phyloP scores from a whole-genome alignment of 2,888 invertebrate species.

The Orthosia incerta region DNA sequence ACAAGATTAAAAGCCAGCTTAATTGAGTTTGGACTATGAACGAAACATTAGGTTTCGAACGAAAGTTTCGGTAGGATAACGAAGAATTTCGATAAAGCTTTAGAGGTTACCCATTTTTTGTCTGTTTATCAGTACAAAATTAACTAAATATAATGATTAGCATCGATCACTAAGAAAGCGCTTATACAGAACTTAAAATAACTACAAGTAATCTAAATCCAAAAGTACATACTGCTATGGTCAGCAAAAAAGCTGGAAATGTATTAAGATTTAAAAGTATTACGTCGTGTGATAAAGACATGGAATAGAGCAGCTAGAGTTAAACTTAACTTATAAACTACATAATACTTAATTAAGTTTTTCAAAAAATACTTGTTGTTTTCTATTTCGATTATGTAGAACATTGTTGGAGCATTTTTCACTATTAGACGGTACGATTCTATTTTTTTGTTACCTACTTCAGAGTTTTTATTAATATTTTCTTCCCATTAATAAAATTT shows the following conservation, averaged over 20 bases:
- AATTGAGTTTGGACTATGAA: background rate
- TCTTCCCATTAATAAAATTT: background rate
- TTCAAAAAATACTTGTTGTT: conserved; percentile 4
- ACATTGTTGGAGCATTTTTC: conserved; percentile 4
- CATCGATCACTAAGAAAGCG: conserved; percentile 43
- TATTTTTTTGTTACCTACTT: background rate
- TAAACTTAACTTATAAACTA: conserved; percentile 27
- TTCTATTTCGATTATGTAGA: conserved; percentile 9
- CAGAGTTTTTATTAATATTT: background rate
- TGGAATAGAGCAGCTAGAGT: background rate
- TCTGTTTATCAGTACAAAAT: conserved; percentile 28
- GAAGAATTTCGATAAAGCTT: background rate
- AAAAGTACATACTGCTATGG: conserved; percentile 4
- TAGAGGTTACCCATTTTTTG: background rate
- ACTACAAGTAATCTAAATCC: background rate
- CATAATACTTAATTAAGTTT: background rate
- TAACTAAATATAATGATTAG: conserved; percentile 50
- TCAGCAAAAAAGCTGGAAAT: conserved; percentile 16
- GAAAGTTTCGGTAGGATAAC: too few relatives aligned
- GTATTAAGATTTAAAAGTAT: conserved; percentile 18
- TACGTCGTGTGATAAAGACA: background rate
- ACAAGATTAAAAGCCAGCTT: background rate
- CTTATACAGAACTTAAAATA: conserved; percentile 25
- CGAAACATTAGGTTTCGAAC: background rate
- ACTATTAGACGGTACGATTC: background rate